Conservation (phyloP, 2,888 invertebrate species). For the Chloroclysta siterata region DNA sequence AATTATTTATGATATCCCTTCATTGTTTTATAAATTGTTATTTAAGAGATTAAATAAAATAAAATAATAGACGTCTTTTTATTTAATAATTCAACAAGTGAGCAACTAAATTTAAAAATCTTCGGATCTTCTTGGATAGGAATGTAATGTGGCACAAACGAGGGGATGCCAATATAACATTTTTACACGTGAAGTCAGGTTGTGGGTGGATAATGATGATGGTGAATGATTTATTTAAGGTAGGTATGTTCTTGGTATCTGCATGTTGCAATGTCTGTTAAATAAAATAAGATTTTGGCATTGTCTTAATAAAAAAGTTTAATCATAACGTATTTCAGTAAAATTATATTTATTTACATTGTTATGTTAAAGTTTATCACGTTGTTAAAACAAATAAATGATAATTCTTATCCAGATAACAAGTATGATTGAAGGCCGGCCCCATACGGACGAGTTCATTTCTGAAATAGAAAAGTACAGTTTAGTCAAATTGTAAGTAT, state of each 20-base stretch:
- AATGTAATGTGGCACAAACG: too few relatives aligned
- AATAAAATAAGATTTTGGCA: neutral
- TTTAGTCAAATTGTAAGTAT: neutral
- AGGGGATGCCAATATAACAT: too few relatives aligned
- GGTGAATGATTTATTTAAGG: too few relatives aligned
- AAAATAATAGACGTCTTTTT: slow-evolving; percentile 32
- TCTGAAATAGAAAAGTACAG: slow-evolving; percentile 58
- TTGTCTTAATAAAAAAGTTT: slow-evolving; percentile 15
- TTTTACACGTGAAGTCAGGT: too few relatives aligned
- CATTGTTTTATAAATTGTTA: slow-evolving; percentile 48
- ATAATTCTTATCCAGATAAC: slow-evolving; percentile 45
- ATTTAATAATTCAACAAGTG: neutral
- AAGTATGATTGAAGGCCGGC: slow-evolving; percentile 47
- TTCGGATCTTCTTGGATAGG: too few relatives aligned
- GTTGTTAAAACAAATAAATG: slow-evolving; percentile 47
- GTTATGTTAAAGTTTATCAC: slow-evolving; percentile 39
- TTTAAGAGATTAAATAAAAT: slow-evolving; percentile 50
- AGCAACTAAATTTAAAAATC: too few relatives aligned
- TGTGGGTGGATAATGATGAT: too few relatives aligned
- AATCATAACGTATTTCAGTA: slow-evolving; percentile 3
- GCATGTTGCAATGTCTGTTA: neutral
- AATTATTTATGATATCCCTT: slow-evolving; percentile 44
- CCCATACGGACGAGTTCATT: slow-evolving; percentile 57
- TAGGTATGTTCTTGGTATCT: too few relatives aligned
- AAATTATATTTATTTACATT: slow-evolving; percentile 40